Evolutionary conservation across 2,888 invertebrate species (phyloP), one percentile per base, ranked within the genome.

Genomic region (Schrankia costaestrigalis): DNA sequence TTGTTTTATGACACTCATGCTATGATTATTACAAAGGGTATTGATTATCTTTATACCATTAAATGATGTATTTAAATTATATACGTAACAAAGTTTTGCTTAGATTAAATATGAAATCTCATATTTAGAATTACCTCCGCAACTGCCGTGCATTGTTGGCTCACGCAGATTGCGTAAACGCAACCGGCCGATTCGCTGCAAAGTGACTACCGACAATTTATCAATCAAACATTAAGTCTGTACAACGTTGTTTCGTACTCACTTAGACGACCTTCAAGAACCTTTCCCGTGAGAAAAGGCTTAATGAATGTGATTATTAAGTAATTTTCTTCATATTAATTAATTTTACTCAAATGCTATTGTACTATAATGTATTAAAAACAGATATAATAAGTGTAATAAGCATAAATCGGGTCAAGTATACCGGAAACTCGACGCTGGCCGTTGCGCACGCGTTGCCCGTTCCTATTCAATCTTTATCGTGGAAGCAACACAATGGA

Each of bases 321-420:
- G 2, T 25, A 25, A 25, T 25, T 2, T n/a, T 13, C 41, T 44
- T 38, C 43, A 35, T 44, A 42, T 33, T 49, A 46, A 45, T 44
- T 39, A 52, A 44, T 47, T 38, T 41, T n/a, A n/a, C 30, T 7
- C 10, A 35, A 46, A 46, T 49, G 37, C 47, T 51, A 52, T 61
- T 67, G 62, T 65, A 55, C 31, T 32, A 46, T 46, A 45, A 22
- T 41, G n/a, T 18, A 17, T 42, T 44, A 41, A 44, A 47, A 46
- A 55, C 42, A 38, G 50, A 55, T 51, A 61, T 52, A 56, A 63
- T 49, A 59, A 54, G 65, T 66, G 68, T 70, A 70, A 71, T 70
- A 66, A 63, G 46, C 60, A 54, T 55, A 46, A 84, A 78, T 64
- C 63, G 62, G 83, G 85, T 85, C 85, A 85, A 85, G 84, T 82